Conservation (phyloP, 2,797 vertebrate genomes). For the Malacoctenus gilli region DNA sequence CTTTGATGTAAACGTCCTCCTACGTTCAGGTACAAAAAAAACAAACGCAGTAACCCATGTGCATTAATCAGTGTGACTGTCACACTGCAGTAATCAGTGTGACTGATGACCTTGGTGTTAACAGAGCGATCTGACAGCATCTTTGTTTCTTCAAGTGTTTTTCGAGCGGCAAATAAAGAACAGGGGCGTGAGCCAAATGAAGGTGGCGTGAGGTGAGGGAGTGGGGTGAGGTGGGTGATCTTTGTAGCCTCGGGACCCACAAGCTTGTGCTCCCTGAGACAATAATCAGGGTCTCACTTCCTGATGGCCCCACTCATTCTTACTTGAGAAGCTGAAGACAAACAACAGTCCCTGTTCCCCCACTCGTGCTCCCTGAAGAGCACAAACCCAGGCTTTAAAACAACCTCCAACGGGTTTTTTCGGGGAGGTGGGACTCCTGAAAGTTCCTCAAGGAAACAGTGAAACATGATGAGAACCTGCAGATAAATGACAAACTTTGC, state of each 20-base stretch:
- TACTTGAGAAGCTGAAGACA: too few relatives aligned
- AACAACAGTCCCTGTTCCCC: too few relatives aligned
- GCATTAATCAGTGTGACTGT: conserved; percentile 10
- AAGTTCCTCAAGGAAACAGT: too few relatives aligned
- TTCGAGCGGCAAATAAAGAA: conserved; percentile 4
- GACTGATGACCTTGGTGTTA: conserved; percentile 11
- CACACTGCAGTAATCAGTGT: too few relatives aligned
- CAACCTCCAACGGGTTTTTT: too few relatives aligned
- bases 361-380: too few relatives aligned
- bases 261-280: conserved; percentile 61
- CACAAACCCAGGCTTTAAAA: too few relatives aligned
- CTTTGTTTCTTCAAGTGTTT: neutral
- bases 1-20: conserved; percentile 71
- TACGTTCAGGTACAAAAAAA: conserved; percentile 61
- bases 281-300: too few relatives aligned
- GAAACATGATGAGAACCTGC: too few relatives aligned
- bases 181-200: conserved; percentile 12
- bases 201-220: neutral
- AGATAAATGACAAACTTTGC: too few relatives aligned
- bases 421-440: too few relatives aligned
- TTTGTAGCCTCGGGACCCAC: conserved; percentile 9
- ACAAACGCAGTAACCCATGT: conserved; percentile 13
- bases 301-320: too few relatives aligned
- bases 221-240: conserved; percentile 12
- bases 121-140: conserved; percentile 3